Conservation (phyloP, 2,888 invertebrate species). For the Drosophila affinis region DNA sequence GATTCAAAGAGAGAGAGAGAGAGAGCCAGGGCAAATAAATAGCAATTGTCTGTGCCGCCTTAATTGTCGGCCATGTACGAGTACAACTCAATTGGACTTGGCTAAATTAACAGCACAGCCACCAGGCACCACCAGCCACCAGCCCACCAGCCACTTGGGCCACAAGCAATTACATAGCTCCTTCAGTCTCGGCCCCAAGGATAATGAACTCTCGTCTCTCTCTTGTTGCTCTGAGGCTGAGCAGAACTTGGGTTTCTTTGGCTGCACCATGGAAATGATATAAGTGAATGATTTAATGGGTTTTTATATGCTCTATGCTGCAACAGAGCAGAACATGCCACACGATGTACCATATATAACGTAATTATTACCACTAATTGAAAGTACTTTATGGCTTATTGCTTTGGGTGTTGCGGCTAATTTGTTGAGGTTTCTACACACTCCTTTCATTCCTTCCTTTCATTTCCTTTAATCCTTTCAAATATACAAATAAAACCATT, state of each 20-base stretch:
- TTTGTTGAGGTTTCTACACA: background rate
- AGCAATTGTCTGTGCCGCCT: slow-evolving; percentile 59
- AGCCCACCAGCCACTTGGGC: slow-evolving; percentile 35
- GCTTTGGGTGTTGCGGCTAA: background rate
- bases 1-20: slow-evolving; percentile 24
- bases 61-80: slow-evolving; percentile 56
- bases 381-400: slow-evolving; percentile 34
- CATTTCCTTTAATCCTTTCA: background rate
- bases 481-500: background rate
- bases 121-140: too few species aligned
- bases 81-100: slow-evolving; percentile 42
- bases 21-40: slow-evolving; percentile 49
- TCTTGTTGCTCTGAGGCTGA: background rate
- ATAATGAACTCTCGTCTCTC: slow-evolving; percentile 34
- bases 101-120: slow-evolving; percentile 42
- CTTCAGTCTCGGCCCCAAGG: slow-evolving; percentile 1
- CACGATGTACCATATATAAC: background rate
- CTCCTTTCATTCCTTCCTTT: background rate
- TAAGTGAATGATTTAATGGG: slow-evolving; percentile 26
- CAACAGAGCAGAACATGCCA: background rate
- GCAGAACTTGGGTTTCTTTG: background rate
- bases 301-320: background rate
- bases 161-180: slow-evolving; percentile 29
- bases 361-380: slow-evolving; percentile 41
- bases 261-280: background rate